Conservation (phyloP, 2,888 invertebrate species). For the Catocala sponsa region DNA sequence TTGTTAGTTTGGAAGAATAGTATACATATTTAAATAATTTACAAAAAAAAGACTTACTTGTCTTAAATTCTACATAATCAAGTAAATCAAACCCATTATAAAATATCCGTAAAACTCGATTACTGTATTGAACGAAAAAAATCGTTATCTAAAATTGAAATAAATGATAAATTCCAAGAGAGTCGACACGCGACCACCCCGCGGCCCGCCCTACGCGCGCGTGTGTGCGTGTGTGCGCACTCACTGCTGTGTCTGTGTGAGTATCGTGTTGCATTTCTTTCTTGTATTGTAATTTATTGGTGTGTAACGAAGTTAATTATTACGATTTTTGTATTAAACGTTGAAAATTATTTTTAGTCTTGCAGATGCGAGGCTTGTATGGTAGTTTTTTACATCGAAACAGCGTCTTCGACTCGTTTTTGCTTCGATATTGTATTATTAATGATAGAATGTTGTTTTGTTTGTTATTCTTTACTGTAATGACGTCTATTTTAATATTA, state of each 20-base stretch:
- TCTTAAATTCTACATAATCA: neutral
- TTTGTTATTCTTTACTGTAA: conserved; percentile 47
- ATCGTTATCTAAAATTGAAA: conserved; percentile 26
- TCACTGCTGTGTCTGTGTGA: conserved; percentile 55
- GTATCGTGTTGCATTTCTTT: conserved; percentile 84
- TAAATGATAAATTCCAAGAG: conserved; percentile 34
- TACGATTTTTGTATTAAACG: conserved; percentile 88
- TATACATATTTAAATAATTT: too few relatives aligned
- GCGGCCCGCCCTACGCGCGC: conserved; percentile 50
- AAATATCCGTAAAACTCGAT: neutral
- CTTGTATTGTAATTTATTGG: conserved; percentile 88
- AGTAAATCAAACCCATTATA: neutral
- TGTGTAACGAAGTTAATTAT: conserved; percentile 88
- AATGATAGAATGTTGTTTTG: conserved; percentile 51
- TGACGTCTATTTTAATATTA: conserved; percentile 52
- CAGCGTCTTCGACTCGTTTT: conserved; percentile 57
- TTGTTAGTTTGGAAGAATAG: too few relatives aligned
- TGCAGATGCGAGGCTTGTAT: conserved; percentile 70
- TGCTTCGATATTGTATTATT: conserved; percentile 52
- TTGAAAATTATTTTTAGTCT: conserved; percentile 87
- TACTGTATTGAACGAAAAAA: conserved; percentile 17
- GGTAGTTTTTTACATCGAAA: conserved; percentile 77
- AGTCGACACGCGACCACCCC: conserved; percentile 33
- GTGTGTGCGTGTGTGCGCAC: conserved; percentile 50
- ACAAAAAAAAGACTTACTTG: too few relatives aligned